phyloP scores from a whole-genome alignment of 2,113 vertebrate genomes.

The Struthidea cinerea region DNA sequence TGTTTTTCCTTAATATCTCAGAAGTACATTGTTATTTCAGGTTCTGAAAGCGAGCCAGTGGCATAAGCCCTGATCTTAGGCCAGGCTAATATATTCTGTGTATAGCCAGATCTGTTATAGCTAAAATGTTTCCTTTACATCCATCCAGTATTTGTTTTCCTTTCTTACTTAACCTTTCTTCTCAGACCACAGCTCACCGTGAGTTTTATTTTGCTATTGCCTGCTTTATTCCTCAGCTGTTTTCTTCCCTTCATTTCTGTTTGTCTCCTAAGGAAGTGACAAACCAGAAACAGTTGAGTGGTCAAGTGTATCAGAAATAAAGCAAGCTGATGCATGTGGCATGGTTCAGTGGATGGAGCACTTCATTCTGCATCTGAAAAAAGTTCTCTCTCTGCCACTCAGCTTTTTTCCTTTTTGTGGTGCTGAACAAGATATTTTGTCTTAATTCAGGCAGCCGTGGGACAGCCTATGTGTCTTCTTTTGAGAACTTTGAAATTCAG shows the following conservation, averaged over 20 bases:
- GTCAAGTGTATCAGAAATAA: constrained; percentile 25
- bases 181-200: not conserved
- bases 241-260: not conserved
- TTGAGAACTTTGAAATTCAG: not conserved
- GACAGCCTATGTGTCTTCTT: not conserved
- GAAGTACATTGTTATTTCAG: not conserved
- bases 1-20: not conserved
- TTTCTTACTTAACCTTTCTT: not conserved
- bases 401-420: not conserved
- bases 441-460: not conserved
- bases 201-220: not conserved
- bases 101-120: not conserved
- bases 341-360: not conserved
- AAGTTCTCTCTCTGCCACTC: not conserved
- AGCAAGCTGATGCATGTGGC: not conserved
- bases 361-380: not conserved
- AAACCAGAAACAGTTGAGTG: constrained; percentile 28
- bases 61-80: not conserved
- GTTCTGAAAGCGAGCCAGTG: not conserved
- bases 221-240: not conserved
- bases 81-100: not conserved
- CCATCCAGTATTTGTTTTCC: not conserved
- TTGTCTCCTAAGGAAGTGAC: constrained; percentile 13
- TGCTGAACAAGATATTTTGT: not conserved
- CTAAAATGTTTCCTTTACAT: not conserved